These are phyloP conservation scores for Lophotriccus pileatus DNA, from an alignment of 2,797 vertebrate species.

Conservation along the genomic window DNA sequence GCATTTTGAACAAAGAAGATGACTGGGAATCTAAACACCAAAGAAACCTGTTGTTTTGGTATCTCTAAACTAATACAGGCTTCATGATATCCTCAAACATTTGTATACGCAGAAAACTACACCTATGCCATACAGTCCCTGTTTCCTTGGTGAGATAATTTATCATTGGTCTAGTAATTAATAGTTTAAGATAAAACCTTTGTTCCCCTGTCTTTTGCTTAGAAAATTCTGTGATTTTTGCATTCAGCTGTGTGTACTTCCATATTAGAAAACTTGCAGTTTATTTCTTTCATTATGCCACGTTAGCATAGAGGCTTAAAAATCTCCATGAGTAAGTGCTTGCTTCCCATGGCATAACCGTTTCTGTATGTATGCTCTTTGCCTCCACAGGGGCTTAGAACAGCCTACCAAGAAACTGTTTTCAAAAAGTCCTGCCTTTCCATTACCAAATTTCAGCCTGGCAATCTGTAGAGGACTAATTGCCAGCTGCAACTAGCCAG, in stretches of 20 bases:
- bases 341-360: neutral
- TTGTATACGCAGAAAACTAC: neutral
- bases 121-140: neutral
- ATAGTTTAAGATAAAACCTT: neutral
- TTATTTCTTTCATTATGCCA: neutral
- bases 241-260: neutral
- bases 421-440: neutral
- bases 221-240: neutral
- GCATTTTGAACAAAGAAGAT: constrained; percentile 68
- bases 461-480: neutral
- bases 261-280: neutral
- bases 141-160: neutral
- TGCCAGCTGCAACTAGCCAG: neutral
- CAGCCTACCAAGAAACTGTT: neutral
- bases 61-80: neutral
- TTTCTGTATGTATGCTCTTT: neutral
- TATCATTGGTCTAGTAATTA: neutral
- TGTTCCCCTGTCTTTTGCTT: neutral
- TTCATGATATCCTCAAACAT: neutral
- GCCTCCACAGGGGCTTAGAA: neutral
- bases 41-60: neutral
- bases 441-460: neutral
- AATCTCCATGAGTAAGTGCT: neutral
- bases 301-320: neutral
- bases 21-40: constrained; percentile 52